Conservation (phyloP, 1,140 invertebrate species). For the Stratiolaelaps scimitus region DNA sequence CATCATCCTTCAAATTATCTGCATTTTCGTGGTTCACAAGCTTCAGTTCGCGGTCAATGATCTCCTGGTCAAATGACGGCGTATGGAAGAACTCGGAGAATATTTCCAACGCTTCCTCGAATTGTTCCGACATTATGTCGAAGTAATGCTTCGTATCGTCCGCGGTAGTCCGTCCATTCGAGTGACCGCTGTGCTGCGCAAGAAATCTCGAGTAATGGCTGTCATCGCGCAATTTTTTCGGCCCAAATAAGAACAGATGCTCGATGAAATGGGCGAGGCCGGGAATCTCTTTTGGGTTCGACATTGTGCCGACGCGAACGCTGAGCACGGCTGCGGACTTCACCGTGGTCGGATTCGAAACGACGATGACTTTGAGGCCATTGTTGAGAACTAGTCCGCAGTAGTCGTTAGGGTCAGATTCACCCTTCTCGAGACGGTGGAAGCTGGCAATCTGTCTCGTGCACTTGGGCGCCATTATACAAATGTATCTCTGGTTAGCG, state of each 20-base stretch:
- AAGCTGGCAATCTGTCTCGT: too few species aligned
- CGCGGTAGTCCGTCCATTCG: constrained; percentile 72
- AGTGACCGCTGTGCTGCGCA: constrained; percentile 81
- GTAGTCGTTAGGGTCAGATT: constrained; percentile 65
- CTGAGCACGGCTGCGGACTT: constrained; percentile 71
- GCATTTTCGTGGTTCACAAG: constrained; percentile 91
- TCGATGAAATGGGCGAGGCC: constrained; percentile 93
- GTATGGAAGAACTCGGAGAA: constrained; percentile 89
- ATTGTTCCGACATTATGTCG: constrained; percentile 69
- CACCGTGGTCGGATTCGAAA: constrained; percentile 79
- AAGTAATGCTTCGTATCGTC: constrained; percentile 91
- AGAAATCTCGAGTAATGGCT: too few species aligned
- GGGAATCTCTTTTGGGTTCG: constrained; percentile 57
- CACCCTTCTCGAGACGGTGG: constrained; percentile 61
- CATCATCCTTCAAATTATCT: constrained; percentile 76
- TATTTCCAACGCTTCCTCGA: constrained; percentile 65
- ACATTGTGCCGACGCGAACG: constrained; percentile 43
- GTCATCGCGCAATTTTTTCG: too few species aligned
- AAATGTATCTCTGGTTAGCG: too few species aligned
- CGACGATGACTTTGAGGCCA: constrained; percentile 70
- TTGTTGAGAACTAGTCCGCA: constrained; percentile 70
- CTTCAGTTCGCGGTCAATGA: constrained; percentile 81
- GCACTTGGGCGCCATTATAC: too few species aligned
- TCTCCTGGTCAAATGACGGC: constrained; percentile 76
- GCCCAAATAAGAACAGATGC: constrained; percentile 44